Evolutionary conservation across 2,113 vertebrate species (phyloP).

Genomic region (Phyllopteryx taeniolatus): DNA sequence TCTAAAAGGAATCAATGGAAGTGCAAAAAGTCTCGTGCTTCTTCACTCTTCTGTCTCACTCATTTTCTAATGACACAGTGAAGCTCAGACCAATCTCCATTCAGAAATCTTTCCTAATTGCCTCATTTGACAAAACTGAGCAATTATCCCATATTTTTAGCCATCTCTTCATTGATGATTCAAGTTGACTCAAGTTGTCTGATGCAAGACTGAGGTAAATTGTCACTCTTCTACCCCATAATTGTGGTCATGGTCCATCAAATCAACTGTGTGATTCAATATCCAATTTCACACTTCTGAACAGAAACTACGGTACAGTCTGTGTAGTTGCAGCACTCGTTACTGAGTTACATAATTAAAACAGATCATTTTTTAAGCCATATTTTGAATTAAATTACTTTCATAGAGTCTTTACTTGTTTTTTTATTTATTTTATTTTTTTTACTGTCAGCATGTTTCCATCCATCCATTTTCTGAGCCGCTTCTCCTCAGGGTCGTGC

Average conservation of each 20-base stretch:
- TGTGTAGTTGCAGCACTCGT: conserved; percentile 31
- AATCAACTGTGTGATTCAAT: conserved; percentile 35
- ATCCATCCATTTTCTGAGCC: no score
- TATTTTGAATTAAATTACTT: conserved; percentile 22
- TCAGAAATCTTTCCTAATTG: conserved; percentile 64
- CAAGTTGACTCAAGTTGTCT: conserved; percentile 38
- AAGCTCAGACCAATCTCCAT: conserved; percentile 59
- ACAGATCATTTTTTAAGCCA: conserved; percentile 16
- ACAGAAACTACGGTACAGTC: conserved; percentile 15
- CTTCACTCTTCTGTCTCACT: conserved; percentile 44
- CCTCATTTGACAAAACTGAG: conserved; percentile 71
- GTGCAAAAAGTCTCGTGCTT: conserved; percentile 39
- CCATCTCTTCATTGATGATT: conserved; percentile 54
- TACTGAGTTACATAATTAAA: conserved; percentile 36
- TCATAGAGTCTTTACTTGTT: background rate
- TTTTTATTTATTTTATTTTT: background rate
- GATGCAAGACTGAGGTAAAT: conserved; percentile 40
- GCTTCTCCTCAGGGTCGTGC: no score
- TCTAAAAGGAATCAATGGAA: conserved; percentile 62
- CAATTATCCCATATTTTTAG: conserved; percentile 51
- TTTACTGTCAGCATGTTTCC: background rate
- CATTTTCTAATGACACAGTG: conserved; percentile 43
- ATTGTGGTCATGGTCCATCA: conserved; percentile 22
- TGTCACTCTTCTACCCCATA: conserved; percentile 39
- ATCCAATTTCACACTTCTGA: conserved; percentile 38